Evolutionary conservation across 2,797 vertebrate genomes (phyloP), one percentile per base, ranked within the genome.

Genomic region (Tokudaia muenninki): DNA sequence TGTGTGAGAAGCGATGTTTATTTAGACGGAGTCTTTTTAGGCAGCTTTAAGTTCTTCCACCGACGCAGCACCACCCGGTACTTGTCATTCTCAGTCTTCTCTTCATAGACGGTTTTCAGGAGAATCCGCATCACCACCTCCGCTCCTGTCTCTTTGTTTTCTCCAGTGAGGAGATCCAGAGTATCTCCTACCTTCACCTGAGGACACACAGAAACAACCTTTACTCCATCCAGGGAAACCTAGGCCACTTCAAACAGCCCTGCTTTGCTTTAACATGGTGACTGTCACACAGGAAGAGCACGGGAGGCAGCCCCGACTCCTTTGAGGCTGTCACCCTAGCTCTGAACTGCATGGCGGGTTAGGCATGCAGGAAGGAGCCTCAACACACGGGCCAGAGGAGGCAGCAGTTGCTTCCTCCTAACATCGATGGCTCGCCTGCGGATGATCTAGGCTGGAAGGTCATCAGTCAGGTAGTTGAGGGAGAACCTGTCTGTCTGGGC

Each of bases 151-250:
- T 99, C 99, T 92, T 97, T 98, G 94, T 99, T 98, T 97, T 99
- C 99, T 59, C 98, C 99, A 94, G 99, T 37, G 44, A 99, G 96
- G 83, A 99, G 96, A 98, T 99, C 99, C 98, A 99, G 97, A 0
- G 98, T 99, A 97, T 99, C 99, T 91, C 99, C 99, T 34, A 99
- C 98, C 98, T 99, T 99, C 83, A 99, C 99, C 99, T 99, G 96
- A 65, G 98, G 97, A 95, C 19, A 41, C 29, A 94, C 72, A 94
- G 47, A 37, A 90, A 67, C 8, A 89, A 16, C 17, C 89, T 81
- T 74, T 31, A 31, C 82, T 65, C 86, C 31, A 13, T 17, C 22
- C 61, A 29, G 83, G 81, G 65, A 94, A 84, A 63, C 5, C 10
- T 5, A 74, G 75, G 83, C 31, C 86, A 63, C 10, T 3, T 4